Conservation (phyloP, 2,113 vertebrate genomes). For the Misgurnus mizolepis region DNA sequence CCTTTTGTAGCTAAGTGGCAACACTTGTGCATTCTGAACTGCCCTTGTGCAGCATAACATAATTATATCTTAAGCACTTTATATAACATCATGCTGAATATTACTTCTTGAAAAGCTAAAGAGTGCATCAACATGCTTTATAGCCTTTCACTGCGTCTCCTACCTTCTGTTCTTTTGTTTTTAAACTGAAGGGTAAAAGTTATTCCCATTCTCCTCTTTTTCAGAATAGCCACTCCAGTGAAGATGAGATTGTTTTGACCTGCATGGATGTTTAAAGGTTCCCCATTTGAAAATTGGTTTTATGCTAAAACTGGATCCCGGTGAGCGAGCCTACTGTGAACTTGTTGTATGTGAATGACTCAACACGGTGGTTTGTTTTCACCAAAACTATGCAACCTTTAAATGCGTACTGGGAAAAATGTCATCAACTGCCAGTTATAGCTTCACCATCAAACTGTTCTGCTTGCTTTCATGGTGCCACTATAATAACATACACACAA, state of each 20-base stretch:
- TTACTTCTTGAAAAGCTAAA: slow-evolving; percentile 3
- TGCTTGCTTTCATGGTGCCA: not conserved
- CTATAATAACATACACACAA: no score
- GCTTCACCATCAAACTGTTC: not conserved
- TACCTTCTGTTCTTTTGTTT: slow-evolving; percentile 8
- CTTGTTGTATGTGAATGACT: slow-evolving; percentile 31
- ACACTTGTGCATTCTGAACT: not conserved
- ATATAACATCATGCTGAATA: slow-evolving; percentile 14
- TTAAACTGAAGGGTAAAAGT: not conserved
- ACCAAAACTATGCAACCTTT: slow-evolving; percentile 46
- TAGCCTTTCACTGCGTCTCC: not conserved
- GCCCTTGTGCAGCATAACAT: not conserved
- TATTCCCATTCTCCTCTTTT: slow-evolving; percentile 10
- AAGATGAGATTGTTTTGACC: slow-evolving; percentile 70
- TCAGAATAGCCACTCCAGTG: slow-evolving; percentile 48
- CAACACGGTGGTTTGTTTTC: slow-evolving; percentile 51
- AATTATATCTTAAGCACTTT: slow-evolving; percentile 2
- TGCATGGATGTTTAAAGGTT: slow-evolving; percentile 74
- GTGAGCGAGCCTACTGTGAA: slow-evolving; percentile 59
- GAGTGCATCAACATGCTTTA: not conserved
- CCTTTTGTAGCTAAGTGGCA: not conserved
- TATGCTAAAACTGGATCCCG: slow-evolving; percentile 73
- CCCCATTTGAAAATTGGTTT: slow-evolving; percentile 82
- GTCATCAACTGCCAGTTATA: slow-evolving; percentile 14
- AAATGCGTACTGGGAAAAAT: not conserved